Base-by-base conservation (phyloP, 2,797 vertebrate species). In the Halcyon smyrnensis region DNA sequence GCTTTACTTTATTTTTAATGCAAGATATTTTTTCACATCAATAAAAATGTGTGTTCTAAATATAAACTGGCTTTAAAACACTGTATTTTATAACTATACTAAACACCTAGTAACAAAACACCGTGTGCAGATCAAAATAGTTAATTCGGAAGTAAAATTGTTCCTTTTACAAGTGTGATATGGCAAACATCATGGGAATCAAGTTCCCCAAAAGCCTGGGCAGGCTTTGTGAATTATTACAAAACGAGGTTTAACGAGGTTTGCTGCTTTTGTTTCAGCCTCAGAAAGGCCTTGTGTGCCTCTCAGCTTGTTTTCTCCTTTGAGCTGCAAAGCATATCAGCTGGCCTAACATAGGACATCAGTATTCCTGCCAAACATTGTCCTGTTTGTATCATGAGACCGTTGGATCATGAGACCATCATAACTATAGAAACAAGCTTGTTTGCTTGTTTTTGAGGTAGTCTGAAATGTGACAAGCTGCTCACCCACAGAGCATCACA, bases 391-490 rank as follows among this genome's bases (percentile, higher is more conserved):
- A 82, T 90, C 95, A 96, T 84, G 80, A 95, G 95, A 96, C 95
- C 68, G n/a, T 51, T 3, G 13, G 39, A 89, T 97, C 96, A 95
- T 91, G 93, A 95, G 95, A 96, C 94, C 67, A 70, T 70, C 94
- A 70, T 15, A 94, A 51, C 92, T 70, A 93, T 3, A 94, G 90
- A 93, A 93, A 84, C 43, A 8, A 81, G 88, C 74, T 70, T 96
- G 94, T 94, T 93, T 90, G 83, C 85, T 87, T 75, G 88, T 51
- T 94, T 69, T 73, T 80, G 84, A 94, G 51, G 46, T 17, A 68
- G 80, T 20, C 90, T 67, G 56, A 90, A 89, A 87, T 89, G 68
- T n/a, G 90, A 94, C 93, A 68, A 85, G 78, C 93, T 68, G 60
- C 84, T 95, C 95, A 83, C 86, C 81, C 95, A 94, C 90, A 85